phyloP scores from a whole-genome alignment of 2,888 invertebrate species.

The Eupithecia insigniata region DNA sequence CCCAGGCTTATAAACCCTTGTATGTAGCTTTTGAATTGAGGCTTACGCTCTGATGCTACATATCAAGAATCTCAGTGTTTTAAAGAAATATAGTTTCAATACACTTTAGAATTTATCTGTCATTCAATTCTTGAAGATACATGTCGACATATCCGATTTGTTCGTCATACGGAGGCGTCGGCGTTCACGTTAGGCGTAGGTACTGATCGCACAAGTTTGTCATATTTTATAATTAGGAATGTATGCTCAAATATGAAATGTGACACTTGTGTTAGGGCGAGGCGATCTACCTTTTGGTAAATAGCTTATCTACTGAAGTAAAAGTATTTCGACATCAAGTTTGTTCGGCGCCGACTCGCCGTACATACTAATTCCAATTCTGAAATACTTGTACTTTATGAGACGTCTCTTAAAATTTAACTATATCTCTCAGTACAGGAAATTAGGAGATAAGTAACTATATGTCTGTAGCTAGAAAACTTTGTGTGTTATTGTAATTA shows the following conservation, averaged over 20 bases:
- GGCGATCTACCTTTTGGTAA: conserved; percentile 54
- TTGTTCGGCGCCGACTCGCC: conserved; percentile 21
- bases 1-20: conserved; percentile 39
- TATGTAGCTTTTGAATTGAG: conserved; percentile 67
- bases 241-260: conserved; percentile 58
- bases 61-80: conserved; percentile 78
- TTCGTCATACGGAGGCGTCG: conserved; percentile 52
- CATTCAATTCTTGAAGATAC: conserved; percentile 36
- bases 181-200: conserved; percentile 58
- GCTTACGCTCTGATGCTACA: conserved; percentile 72
- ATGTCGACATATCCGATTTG: conserved; percentile 36
- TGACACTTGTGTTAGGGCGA: conserved; percentile 59
- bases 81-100: conserved; percentile 50
- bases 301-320: conserved; percentile 31
- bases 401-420: conserved; percentile 60
- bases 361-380: conserved; percentile 39
- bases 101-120: conserved; percentile 30
- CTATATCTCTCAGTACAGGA: conserved; percentile 84
- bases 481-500: conserved; percentile 62
- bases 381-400: conserved; percentile 58
- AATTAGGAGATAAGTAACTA: conserved; percentile 77
- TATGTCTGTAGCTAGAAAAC: conserved; percentile 75
- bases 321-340: conserved; percentile 45
- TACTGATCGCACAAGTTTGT: conserved; percentile 58
- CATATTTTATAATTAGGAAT: conserved; percentile 59